A percentile compares a stretch with the other conserved stretches of the same genome.
phyloP scores from a whole-genome alignment of 2,888 invertebrate species.

The Dysmachus trigonus region DNA sequence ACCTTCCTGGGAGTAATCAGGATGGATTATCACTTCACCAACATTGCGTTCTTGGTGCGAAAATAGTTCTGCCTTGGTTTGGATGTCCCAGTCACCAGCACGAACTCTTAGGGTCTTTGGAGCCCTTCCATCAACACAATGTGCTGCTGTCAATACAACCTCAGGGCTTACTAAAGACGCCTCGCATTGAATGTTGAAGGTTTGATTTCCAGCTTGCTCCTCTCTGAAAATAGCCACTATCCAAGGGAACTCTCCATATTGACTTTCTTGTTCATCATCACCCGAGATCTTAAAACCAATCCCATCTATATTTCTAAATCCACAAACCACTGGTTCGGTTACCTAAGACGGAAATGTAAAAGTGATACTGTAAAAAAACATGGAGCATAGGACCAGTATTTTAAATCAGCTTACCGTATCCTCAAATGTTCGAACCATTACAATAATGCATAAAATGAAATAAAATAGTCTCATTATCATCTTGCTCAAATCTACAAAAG shows the following conservation, averaged over 20 bases:
- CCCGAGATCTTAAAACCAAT: constrained; percentile 76
- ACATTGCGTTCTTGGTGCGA: constrained; percentile 77
- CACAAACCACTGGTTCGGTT: constrained; percentile 67
- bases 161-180: constrained; percentile 60
- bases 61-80: constrained; percentile 73
- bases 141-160: constrained; percentile 83
- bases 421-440: no score
- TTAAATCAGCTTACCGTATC: no score
- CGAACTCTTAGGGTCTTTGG: constrained; percentile 65
- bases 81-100: constrained; percentile 86
- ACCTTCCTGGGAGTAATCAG: constrained; percentile 71
- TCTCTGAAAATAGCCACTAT: constrained; percentile 67
- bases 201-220: constrained; percentile 52
- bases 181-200: constrained; percentile 57
- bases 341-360: no score
- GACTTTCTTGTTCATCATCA: constrained; percentile 72
- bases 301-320: constrained; percentile 76
- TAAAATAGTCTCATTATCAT: no score
- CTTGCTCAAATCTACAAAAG: no score
- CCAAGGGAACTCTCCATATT: constrained; percentile 65
- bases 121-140: constrained; percentile 69
- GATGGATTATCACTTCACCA: constrained; percentile 68
- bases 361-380: no score
- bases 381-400: no score
- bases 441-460: no score